Percentiles rank a stretch among this genome's conserved stretches.
Conservation (phyloP, 2,797 vertebrate species). For the Gymnothorax reevesii region DNA sequence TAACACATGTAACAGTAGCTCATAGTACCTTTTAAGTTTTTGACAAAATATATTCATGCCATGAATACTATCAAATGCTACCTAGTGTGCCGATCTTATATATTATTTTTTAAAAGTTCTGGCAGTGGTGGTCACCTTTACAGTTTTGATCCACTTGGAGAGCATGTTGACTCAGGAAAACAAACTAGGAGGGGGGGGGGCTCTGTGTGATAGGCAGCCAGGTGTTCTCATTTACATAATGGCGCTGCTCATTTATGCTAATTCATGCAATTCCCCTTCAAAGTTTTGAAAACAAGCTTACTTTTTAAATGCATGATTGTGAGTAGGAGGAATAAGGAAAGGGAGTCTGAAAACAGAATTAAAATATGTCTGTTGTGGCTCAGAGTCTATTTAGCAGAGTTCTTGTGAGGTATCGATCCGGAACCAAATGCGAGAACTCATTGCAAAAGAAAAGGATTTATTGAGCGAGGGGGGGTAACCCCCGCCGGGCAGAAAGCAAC, state of each 20-base stretch:
- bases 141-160: neutral
- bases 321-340: neutral
- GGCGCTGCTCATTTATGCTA: conserved; percentile 16
- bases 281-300: conserved; percentile 12
- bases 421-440: too few species aligned
- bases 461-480: too few species aligned
- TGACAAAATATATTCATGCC: neutral
- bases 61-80: neutral
- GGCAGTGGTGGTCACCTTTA: neutral
- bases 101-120: neutral
- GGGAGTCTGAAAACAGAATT: neutral
- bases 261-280: conserved; percentile 27
- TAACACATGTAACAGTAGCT: neutral
- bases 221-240: conserved; percentile 27
- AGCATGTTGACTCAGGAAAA: neutral
- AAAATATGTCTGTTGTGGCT: conserved; percentile 6
- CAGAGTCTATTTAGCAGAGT: conserved; percentile 12
- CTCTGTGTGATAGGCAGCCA: neutral
- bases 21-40: neutral
- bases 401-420: too few species aligned
- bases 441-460: too few species aligned
- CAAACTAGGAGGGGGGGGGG: conserved; percentile 38
- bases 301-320: conserved; percentile 6
- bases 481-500: too few species aligned
- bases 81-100: neutral